A percentile compares a stretch with the other conserved stretches of the same genome.
phyloP scores from a whole-genome alignment of 2,888 invertebrate genomes.

The Temnothorax ravouxi region DNA sequence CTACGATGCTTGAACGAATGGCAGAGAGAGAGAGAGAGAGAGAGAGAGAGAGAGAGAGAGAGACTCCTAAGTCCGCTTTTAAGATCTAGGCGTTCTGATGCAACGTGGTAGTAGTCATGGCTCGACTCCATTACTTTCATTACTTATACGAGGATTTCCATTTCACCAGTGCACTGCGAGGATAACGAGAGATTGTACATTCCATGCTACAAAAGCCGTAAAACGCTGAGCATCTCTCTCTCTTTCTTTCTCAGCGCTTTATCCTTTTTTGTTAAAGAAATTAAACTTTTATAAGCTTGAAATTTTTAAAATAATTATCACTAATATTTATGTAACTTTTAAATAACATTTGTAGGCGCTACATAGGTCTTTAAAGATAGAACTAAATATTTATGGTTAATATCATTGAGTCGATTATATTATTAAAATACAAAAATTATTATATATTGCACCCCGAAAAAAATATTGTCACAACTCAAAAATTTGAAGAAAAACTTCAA shows the following conservation, averaged over 20 bases:
- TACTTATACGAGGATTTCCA: conserved; percentile 68
- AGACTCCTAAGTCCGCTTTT: conserved; percentile 70
- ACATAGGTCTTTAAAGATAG: background rate
- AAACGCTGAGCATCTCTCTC: background rate
- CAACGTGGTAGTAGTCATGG: conserved; percentile 69
- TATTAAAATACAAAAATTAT: background rate
- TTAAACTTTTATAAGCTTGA: background rate
- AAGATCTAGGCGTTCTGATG: conserved; percentile 76
- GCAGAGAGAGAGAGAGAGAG: background rate
- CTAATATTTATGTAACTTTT: background rate
- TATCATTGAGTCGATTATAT: background rate
- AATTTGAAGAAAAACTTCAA: too few species aligned
- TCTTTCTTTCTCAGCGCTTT: background rate
- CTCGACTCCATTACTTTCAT: conserved; percentile 73
- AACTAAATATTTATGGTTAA: background rate
- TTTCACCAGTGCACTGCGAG: conserved; percentile 44
- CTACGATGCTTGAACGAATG: conserved; percentile 51
- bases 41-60: conserved; percentile 22
- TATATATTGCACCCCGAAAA: too few species aligned
- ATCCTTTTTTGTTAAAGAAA: background rate
- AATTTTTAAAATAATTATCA: background rate
- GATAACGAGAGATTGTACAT: conserved; percentile 58
- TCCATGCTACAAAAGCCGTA: conserved; percentile 29
- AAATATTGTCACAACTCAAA: too few species aligned
- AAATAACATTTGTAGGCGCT: background rate